phyloP scores from a whole-genome alignment of 2,888 invertebrate species.

The Operophtera brumata region DNA sequence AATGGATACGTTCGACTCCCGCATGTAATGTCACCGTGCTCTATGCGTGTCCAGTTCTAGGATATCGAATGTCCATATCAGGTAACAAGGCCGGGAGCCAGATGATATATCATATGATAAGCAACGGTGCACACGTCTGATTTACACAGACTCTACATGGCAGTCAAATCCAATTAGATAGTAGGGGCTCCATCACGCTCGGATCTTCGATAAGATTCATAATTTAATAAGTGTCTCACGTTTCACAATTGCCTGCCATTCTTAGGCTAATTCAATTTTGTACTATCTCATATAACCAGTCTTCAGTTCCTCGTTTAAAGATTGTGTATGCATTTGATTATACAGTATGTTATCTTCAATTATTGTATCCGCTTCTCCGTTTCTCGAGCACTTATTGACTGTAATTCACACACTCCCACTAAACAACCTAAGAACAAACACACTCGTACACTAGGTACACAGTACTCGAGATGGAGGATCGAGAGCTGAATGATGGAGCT shows the following conservation, averaged over 20 bases:
- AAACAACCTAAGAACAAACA: constrained; percentile 27
- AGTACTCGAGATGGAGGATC: constrained; percentile 30
- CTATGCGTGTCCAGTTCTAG: constrained; percentile 60
- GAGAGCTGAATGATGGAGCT: constrained; percentile 34
- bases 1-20: constrained; percentile 45
- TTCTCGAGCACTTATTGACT: constrained; percentile 34
- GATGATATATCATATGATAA: constrained; percentile 75
- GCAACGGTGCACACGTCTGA: constrained; percentile 68
- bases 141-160: constrained; percentile 44
- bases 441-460: constrained; percentile 21
- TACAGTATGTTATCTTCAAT: constrained; percentile 33
- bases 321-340: constrained; percentile 24
- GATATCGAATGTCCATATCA: constrained; percentile 68
- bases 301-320: not conserved
- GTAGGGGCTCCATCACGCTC: constrained; percentile 43
- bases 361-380: constrained; percentile 32
- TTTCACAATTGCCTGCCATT: constrained; percentile 29
- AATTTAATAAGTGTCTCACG: constrained; percentile 46
- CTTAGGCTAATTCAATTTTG: constrained; percentile 24
- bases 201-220: constrained; percentile 50
- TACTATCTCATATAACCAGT: constrained; percentile 1
- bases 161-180: constrained; percentile 44
- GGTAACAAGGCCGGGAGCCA: constrained; percentile 66
- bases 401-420: constrained; percentile 36
- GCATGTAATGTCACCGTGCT: constrained; percentile 61